Conservation (phyloP, 2,888 invertebrate genomes). For the Protula sp. region DNA sequence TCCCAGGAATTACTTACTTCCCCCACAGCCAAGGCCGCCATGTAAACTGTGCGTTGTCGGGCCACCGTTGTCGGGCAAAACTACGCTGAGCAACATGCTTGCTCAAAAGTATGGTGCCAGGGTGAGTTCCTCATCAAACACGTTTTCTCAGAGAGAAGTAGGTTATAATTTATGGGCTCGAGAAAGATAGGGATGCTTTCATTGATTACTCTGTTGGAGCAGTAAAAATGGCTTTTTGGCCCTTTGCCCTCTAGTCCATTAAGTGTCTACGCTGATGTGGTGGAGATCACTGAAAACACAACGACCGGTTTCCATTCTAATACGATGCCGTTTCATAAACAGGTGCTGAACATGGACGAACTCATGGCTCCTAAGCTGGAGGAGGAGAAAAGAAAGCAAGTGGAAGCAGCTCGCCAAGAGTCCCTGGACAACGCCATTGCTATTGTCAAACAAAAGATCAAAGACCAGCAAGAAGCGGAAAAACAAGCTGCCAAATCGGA, state of each 20-base stretch:
- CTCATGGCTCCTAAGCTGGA: slow-evolving; percentile 36
- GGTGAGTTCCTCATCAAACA: slow-evolving; percentile 32
- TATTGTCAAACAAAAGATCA: slow-evolving; percentile 28
- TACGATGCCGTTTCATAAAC: too few species aligned
- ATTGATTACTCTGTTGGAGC: too few species aligned
- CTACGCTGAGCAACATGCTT: slow-evolving; percentile 42
- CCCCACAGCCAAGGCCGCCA: slow-evolving; percentile 49
- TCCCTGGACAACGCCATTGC: slow-evolving; percentile 39
- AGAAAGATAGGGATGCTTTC: too few species aligned
- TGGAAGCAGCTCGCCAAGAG: slow-evolving; percentile 36
- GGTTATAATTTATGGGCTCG: too few species aligned
- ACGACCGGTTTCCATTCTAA: too few species aligned
- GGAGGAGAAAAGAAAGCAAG: slow-evolving; percentile 35
- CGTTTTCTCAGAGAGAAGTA: neutral
- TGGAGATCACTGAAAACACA: too few species aligned
- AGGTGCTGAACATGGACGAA: slow-evolving; percentile 46
- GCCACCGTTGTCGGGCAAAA: slow-evolving; percentile 47
- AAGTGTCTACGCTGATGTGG: too few species aligned
- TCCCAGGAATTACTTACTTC: slow-evolving; percentile 50
- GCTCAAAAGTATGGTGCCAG: slow-evolving; percentile 49
- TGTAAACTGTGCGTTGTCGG: slow-evolving; percentile 50
- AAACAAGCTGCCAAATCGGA: slow-evolving; percentile 2
- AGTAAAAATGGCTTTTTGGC: too few species aligned
- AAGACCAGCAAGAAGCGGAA: slow-evolving; percentile 12
- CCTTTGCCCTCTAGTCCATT: too few species aligned